Evolutionary conservation across 2,888 invertebrate species (phyloP), one percentile per base, ranked within the genome.

Genomic region (Trypoxylon attenuatum): DNA sequence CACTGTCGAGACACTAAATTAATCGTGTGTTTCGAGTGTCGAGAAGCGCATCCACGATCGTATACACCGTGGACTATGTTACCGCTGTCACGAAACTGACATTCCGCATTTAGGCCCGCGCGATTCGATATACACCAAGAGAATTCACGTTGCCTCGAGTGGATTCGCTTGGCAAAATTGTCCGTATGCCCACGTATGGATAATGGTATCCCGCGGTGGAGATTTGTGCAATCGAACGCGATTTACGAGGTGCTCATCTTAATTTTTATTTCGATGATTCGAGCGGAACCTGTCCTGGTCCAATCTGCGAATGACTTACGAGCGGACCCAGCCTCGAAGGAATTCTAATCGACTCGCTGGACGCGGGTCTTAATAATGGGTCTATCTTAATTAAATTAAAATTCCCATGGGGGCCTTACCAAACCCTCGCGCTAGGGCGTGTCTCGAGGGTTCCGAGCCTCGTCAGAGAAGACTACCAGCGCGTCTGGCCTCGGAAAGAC

Each of bases 351-450:
- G 62, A 22, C 56, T n/a, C 43, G 57, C 23, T 38, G 57, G 62
- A 71, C 71, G 63, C 60, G 69, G 67, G 63, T 69, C 71, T 76
- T 80, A 79, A 82, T 79, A 81, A 82, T 77, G 78, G 80, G 77
- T 80, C 75, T 71, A 73, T 83, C 80, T 80, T 85, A 85, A 85
- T 85, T 85, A 82, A 84, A 85, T 85, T 85, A 85, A 82, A 82
- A 85, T 83, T 85, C 82, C 73, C 73, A 75, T 75, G 71, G 69
- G 57, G 70, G 63, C 69, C 56, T 50, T 25, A 53, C 59, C 19
- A 41, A 54, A 39, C 25, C 59, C 22, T 47, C 52, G 60, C 47
- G 64, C 45, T 56, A 65, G 75, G 81, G 80, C 80, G 80, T 80
- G 78, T 76, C 76, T 50, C n/a, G n/a, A 70, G 39, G 49, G 21